These are phyloP conservation scores for Alosa alosa DNA, from an alignment of 2,113 vertebrate species.

Conservation along the genomic window DNA sequence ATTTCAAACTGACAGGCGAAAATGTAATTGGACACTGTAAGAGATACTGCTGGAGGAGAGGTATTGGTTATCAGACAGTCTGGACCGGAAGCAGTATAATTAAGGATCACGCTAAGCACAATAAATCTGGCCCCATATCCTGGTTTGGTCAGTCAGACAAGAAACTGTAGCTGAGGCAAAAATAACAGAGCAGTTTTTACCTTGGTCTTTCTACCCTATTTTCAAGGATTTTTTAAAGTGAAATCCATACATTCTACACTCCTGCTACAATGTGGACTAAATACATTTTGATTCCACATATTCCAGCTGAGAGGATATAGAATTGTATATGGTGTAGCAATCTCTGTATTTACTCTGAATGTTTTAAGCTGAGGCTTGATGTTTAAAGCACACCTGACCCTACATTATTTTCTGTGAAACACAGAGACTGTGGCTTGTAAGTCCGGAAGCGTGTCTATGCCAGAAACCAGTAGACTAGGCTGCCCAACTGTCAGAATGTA, in stretches of 20 bases:
- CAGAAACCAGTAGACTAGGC: constrained; percentile 42
- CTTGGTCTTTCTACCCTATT: not conserved
- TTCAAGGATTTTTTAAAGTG: not conserved
- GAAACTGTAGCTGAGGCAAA: constrained; percentile 15
- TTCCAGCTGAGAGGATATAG: not conserved
- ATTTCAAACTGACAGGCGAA: not conserved
- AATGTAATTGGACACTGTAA: constrained; percentile 15
- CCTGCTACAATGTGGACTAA: not conserved
- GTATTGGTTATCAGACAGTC: constrained; percentile 19
- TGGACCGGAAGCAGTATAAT: constrained; percentile 12
- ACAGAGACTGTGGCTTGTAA: not conserved
- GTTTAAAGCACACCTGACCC: not conserved
- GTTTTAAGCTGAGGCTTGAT: not conserved
- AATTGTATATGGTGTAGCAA: not conserved
- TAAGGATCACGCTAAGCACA: constrained; percentile 5
- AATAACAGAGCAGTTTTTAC: not conserved
- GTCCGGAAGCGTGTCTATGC: constrained; percentile 37
- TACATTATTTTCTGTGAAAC: not conserved
- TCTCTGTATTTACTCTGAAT: not conserved
- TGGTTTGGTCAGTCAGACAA: constrained; percentile 4
- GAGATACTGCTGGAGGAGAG: constrained; percentile 13
- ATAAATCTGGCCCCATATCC: constrained; percentile 29
- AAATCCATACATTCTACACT: not conserved
- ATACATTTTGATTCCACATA: not conserved
- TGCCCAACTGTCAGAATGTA: constrained; percentile 23